phyloP scores from a whole-genome alignment of 2,113 vertebrate species.

The human region DNA sequence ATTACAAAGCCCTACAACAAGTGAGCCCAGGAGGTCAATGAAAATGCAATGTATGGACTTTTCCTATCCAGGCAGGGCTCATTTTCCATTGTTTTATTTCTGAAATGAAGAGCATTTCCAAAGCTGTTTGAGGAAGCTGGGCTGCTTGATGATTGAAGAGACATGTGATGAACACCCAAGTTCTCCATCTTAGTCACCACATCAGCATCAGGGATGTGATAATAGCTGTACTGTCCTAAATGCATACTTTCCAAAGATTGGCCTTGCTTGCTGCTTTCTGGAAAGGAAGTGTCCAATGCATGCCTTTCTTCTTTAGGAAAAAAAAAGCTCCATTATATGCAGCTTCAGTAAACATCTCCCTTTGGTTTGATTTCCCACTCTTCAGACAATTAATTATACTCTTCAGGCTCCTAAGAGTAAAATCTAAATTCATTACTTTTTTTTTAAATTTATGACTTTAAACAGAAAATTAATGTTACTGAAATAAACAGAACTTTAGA shows the following conservation, averaged over 20 bases:
- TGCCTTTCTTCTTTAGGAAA: background rate
- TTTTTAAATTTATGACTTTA: background rate
- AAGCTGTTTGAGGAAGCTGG: slow-evolving; percentile 47
- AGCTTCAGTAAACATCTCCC: background rate
- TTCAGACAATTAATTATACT: background rate
- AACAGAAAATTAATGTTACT: background rate
- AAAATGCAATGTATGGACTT: background rate
- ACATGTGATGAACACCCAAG: slow-evolving; percentile 13
- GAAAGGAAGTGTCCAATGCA: background rate
- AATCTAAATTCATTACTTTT: background rate
- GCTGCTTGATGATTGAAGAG: background rate
- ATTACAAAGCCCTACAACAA: background rate
- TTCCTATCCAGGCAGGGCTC: background rate
- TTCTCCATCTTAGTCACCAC: slow-evolving; percentile 51
- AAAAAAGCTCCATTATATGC: rapidly evolving
- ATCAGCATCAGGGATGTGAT: background rate
- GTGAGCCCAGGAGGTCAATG: rapidly evolving
- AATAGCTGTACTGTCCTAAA: background rate
- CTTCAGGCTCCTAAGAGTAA: background rate
- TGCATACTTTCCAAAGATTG: background rate
- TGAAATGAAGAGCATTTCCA: background rate
- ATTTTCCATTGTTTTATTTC: background rate
- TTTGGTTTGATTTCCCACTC: background rate
- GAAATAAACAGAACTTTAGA: background rate
- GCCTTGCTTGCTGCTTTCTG: background rate